Percentiles rank a stretch among this genome's conserved stretches.
phyloP scores from a whole-genome alignment of 2,113 vertebrate species.

The Ctenomys sociabilis region DNA sequence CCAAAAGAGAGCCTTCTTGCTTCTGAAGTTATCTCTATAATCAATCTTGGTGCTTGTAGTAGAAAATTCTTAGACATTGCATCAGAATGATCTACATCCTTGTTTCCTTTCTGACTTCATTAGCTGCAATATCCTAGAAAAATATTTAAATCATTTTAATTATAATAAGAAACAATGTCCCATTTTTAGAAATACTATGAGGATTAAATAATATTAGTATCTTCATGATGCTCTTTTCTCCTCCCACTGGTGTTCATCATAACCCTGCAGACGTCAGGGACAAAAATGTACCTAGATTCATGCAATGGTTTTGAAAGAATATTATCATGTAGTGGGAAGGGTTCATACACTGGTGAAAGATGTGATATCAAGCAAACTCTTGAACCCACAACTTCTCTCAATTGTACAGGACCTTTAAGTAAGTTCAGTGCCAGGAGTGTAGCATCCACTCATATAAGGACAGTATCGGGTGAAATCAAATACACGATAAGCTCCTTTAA shows the following conservation, averaged over 20 bases:
- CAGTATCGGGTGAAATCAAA: not conserved
- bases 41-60: not conserved
- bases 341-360: not conserved
- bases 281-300: not conserved
- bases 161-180: not conserved
- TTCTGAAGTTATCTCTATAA: constrained; percentile 11
- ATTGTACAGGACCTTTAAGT: not conserved
- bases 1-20: not conserved
- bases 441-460: not conserved
- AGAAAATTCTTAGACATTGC: not conserved
- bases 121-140: not conserved
- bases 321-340: not conserved
- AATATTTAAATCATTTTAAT: not conserved
- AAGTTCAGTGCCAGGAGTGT: not conserved
- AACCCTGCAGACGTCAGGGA: not conserved
- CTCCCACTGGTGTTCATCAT: not conserved
- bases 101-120: not conserved
- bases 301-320: not conserved
- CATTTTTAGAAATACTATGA: constrained; percentile 8
- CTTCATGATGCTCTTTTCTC: not conserved
- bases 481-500: not conserved
- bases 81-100: not conserved
- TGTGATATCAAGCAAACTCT: not conserved
- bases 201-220: not conserved
- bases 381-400: not conserved